Evolutionary conservation across 2,888 invertebrate species (phyloP).

Genomic region (Deilephila elpenor): DNA sequence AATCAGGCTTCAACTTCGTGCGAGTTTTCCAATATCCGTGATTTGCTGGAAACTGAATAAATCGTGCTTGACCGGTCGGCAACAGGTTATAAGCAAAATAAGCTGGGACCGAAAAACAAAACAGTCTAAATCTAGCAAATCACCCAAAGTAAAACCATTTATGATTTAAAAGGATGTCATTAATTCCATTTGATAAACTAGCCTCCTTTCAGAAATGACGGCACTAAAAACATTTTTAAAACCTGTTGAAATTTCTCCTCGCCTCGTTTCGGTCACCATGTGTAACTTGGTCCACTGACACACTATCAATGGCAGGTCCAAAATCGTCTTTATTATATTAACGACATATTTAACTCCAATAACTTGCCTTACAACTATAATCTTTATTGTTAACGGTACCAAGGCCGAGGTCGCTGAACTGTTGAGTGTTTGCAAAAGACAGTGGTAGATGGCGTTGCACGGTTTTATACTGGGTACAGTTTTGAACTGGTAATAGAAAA

Average conservation of each 20-base stretch:
- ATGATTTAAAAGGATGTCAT: neutral
- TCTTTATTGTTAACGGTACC: slow-evolving; percentile 51
- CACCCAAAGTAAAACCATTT: neutral
- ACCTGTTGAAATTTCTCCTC: slow-evolving; percentile 49
- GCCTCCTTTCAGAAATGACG: neutral
- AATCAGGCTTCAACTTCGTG: no score
- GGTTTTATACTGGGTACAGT: slow-evolving; percentile 43
- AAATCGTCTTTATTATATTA: slow-evolving; percentile 20
- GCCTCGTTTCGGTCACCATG: slow-evolving; percentile 41
- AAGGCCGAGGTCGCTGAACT: slow-evolving; percentile 57
- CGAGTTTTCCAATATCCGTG: no score
- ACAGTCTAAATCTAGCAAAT: no score
- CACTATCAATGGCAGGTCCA: neutral
- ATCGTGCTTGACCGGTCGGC: no score
- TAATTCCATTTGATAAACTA: neutral
- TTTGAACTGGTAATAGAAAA: slow-evolving; percentile 28
- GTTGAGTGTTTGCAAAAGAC: slow-evolving; percentile 34
- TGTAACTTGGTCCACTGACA: slow-evolving; percentile 26
- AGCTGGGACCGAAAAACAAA: no score
- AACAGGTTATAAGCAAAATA: no score
- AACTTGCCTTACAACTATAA: slow-evolving; percentile 26
- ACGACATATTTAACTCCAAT: slow-evolving; percentile 18
- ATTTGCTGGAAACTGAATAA: no score
- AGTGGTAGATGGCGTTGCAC: slow-evolving; percentile 52
- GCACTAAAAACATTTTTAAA: slow-evolving; percentile 31